These are phyloP conservation scores for Syngnathus rostellatus DNA, from an alignment of 2,797 vertebrate species.

Conservation along the genomic window DNA sequence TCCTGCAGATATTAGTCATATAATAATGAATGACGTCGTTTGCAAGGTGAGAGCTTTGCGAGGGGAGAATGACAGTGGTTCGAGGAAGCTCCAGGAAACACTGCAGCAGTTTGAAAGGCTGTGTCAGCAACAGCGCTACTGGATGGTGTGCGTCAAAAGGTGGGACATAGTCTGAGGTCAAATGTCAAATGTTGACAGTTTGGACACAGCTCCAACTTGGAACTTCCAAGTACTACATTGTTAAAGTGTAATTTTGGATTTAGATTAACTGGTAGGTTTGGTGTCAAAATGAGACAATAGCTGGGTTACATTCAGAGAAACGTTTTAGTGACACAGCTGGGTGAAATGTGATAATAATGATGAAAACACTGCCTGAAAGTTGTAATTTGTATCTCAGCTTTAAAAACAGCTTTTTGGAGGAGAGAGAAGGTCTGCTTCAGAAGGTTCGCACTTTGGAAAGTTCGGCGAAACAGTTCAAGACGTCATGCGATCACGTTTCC, in stretches of 20 bases:
- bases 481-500: not conserved
- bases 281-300: not conserved
- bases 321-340: not conserved
- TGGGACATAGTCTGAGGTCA: constrained; percentile 13
- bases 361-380: not conserved
- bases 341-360: not conserved
- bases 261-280: not conserved
- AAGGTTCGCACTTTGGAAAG: constrained; percentile 57
- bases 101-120: constrained; percentile 71
- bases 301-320: not conserved
- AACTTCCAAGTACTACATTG: not conserved
- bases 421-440: constrained; percentile 56
- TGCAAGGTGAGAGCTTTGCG: constrained; percentile 53
- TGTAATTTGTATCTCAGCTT: not conserved
- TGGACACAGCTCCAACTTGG: no score
- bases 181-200: not conserved
- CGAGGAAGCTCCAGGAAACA: constrained; percentile 64
- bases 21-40: constrained; percentile 6
- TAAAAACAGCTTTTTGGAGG: constrained; percentile 54
- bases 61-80: constrained; percentile 55
- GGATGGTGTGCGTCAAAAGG: constrained; percentile 69
- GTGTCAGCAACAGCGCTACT: constrained; percentile 69
- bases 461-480: constrained; percentile 37
- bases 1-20: not conserved
- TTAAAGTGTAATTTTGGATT: not conserved